A percentile compares a stretch with the other conserved stretches of the same genome.
phyloP scores from a whole-genome alignment of 1,140 invertebrate species.

The Drosophila grimshawi region DNA sequence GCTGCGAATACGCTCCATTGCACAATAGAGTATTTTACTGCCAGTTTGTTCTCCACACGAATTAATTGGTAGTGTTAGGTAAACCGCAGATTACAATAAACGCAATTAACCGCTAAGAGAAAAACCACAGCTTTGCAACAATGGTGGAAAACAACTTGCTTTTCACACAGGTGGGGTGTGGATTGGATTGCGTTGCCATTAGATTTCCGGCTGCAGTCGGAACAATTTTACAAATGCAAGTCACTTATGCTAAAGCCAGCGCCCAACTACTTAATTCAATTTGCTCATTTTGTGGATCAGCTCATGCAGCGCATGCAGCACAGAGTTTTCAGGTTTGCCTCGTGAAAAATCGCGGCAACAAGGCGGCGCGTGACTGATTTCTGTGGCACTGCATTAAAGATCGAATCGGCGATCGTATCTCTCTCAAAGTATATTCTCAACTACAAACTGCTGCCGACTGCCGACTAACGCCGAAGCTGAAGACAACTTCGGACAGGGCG shows the following conservation, averaged over 20 bases:
- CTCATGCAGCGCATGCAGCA: background rate
- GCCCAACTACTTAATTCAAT: conserved; percentile 17
- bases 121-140: conserved; percentile 20
- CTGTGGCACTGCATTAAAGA: conserved; percentile 37
- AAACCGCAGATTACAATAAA: conserved; percentile 34
- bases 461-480: background rate
- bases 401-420: conserved; percentile 39
- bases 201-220: conserved; percentile 28
- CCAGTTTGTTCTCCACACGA: background rate
- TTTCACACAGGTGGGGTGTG: conserved; percentile 4
- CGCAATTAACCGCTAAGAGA: conserved; percentile 17
- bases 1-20: conserved; percentile 14
- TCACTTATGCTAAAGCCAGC: background rate
- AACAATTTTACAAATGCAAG: background rate
- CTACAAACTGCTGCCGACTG: conserved; percentile 17
- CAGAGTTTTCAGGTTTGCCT: conserved; percentile 3
- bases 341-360: conserved; percentile 7
- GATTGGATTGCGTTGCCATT: conserved; percentile 1
- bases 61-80: conserved; percentile 36
- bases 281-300: conserved; percentile 1
- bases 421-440: conserved; percentile 49
- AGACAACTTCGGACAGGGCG: conserved; percentile 47
- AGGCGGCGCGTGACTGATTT: conserved; percentile 58
- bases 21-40: conserved; percentile 19
- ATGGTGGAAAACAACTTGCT: conserved; percentile 30